A percentile compares a stretch with the other conserved stretches of the same genome.
phyloP scores from a whole-genome alignment of 2,797 vertebrate genomes.

The Mastacembelus armatus region DNA sequence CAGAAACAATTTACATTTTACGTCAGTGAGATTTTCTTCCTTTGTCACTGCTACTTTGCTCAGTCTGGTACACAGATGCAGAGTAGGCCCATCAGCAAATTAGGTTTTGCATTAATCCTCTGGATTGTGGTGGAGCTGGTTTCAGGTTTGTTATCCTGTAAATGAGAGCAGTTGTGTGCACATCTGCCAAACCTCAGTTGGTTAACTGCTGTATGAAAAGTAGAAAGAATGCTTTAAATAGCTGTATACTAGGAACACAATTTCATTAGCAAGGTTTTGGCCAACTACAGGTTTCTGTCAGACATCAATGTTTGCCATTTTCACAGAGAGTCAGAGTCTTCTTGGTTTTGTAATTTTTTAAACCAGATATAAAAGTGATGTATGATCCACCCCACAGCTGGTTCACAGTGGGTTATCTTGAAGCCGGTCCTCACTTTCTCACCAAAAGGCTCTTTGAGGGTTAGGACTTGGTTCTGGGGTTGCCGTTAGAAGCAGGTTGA shows the following conservation, averaged over 20 bases:
- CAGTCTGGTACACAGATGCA: background rate
- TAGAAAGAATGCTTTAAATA: no score
- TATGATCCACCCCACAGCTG: constrained; percentile 16
- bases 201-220: background rate
- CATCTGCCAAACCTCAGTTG: no score
- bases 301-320: background rate
- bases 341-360: constrained; percentile 3
- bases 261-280: background rate
- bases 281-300: background rate
- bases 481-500: no score
- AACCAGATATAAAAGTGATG: constrained; percentile 26
- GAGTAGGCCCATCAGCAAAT: background rate
- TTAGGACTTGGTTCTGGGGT: no score
- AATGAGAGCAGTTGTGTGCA: background rate
- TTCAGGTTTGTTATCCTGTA: background rate
- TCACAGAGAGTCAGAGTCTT: background rate
- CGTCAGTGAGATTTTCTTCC: background rate
- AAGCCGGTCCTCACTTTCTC: no score
- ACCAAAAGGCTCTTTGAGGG: no score
- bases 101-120: no score
- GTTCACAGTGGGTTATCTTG: constrained; percentile 21
- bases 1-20: background rate
- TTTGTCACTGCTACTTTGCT: background rate
- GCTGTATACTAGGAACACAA: no score
- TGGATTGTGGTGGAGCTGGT: no score